Base-by-base conservation (phyloP, 2,797 vertebrate genomes). In the Morelia viridis region DNA sequence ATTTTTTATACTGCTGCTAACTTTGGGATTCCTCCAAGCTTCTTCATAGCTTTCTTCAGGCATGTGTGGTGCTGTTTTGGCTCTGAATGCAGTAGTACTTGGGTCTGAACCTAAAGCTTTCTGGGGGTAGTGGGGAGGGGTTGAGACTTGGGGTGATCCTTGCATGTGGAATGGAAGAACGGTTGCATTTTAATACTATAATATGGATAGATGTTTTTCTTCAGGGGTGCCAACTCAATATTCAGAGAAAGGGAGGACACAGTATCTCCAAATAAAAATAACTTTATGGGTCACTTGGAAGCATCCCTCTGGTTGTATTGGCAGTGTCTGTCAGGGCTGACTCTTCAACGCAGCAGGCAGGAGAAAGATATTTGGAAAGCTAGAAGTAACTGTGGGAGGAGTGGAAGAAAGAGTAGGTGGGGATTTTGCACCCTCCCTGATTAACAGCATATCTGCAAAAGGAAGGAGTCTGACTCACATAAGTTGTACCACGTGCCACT, bases 361-460 rank as follows among this genome's bases (percentile, higher is more conserved):
- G 92, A 56, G 92, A 41, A 90, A 80, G 0, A 19, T 12, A 92
- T 94, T 88, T 28, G 93, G 89, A 61, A 91, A 91, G 71, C 65
- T 1, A 83, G 7, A 85, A 41, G 56, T 60, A 65, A 92, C 93
- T 89, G 64, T 62, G 94, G 87, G 91, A 61, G 83, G 0, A 2
- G 87, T 85, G 50, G 88, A 90, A 53, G 58, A 2, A 61, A 60
- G 85, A 19, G 58, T 80, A 92, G 88, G 87, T 89, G 76, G 83
- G 88, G 7, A 68, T 15, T 9, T 46, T 50, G 64, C 41, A 7
- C 60, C 35, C 41, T 24, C 28, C 12, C 41, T 17, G 41, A 64
- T 2, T 1, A 53, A 7, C 85, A 76, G 1, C 57, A 7, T 4
- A 17, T 17, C 26, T 71, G 31, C 53, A 68, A 41, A 3, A 22